phyloP scores from a whole-genome alignment of 2,113 vertebrate species.

The Hepsetus odoe region DNA sequence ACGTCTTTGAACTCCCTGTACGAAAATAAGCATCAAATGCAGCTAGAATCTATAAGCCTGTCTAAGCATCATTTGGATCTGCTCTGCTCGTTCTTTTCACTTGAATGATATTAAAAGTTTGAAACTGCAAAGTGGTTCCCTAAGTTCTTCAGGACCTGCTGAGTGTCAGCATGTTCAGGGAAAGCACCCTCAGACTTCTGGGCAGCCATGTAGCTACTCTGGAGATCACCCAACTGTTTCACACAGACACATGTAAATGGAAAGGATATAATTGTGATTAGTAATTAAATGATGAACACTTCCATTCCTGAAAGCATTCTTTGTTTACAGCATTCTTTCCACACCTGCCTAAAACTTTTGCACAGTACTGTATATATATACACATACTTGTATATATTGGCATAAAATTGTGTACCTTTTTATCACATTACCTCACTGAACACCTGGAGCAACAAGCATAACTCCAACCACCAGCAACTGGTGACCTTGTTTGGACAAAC shows the following conservation, averaged over 20 bases:
- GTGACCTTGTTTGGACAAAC: slow-evolving; percentile 29
- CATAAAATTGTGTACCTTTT: background rate
- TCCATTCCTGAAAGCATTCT: no score
- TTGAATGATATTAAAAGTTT: slow-evolving; percentile 65
- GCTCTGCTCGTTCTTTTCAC: background rate
- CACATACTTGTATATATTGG: no score
- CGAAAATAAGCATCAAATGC: background rate
- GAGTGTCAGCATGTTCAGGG: slow-evolving; percentile 93
- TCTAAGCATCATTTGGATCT: background rate
- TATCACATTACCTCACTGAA: no score
- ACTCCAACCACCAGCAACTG: slow-evolving; percentile 27
- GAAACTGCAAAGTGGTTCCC: slow-evolving; percentile 88
- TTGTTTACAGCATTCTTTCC: no score
- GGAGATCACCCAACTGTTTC: slow-evolving; percentile 90
- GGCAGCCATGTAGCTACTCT: slow-evolving; percentile 90
- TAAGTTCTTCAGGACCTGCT: slow-evolving; percentile 88
- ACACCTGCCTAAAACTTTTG: no score
- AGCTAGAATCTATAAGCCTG: background rate
- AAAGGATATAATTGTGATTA: no score
- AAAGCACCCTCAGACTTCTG: slow-evolving; percentile 88
- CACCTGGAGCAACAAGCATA: background rate
- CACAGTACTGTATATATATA: no score
- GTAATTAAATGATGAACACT: no score
- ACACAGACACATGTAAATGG: slow-evolving; percentile 44
- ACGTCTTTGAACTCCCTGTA: background rate